Evolutionary conservation across 2,888 invertebrate species (phyloP), one percentile per base, ranked within the genome.

Genomic region (Microctonus hyperodae): DNA sequence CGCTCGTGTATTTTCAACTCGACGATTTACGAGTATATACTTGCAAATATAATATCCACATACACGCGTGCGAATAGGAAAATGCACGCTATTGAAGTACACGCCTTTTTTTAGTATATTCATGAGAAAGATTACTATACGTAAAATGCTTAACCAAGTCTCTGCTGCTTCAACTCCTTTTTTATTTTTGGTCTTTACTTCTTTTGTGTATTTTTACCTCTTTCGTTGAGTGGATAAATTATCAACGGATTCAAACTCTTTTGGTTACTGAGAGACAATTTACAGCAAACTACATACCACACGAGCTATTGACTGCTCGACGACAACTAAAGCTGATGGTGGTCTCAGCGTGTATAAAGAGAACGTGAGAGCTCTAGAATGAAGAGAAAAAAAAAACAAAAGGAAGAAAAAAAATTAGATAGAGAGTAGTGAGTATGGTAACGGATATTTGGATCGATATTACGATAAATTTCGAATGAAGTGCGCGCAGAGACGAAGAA

Each of bases 121-220:
- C 80, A 81, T 80, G 81, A 81, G 79, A 62, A 74, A 74, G 77
- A 81, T 81, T 81, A 80, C 76, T 79, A 79, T 80, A 78, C 78
- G 81, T 81, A n/a, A n/a, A 81, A 80, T 78, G 77, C 76, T 75
- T 73, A 76, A 73, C 71, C 73, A 69, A 68, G 65, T 59, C 35
- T 72, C 74, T 69, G 67, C 71, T 68, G 68, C 53, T 70, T 65
- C 67, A 65, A 68, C 37, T 37, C 44, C 62, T 60, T 58, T 48
- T 63, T 68, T 64, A 59, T 28, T 66, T 64, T 58, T 62, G 53
- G 40, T 63, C n/a, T n/a, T n/a, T n/a, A n/a, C n/a, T n/a, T n/a
- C n/a, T n/a, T n/a, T n/a, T n/a, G n/a, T n/a, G n/a, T 62, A n/a
- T n/a, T n/a, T n/a, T n/a, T n/a, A n/a, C n/a, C 35, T 64, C 58